These are phyloP conservation scores for Furcifer pardalis DNA, from an alignment of 2,797 vertebrate genomes.

Conservation along the genomic window DNA sequence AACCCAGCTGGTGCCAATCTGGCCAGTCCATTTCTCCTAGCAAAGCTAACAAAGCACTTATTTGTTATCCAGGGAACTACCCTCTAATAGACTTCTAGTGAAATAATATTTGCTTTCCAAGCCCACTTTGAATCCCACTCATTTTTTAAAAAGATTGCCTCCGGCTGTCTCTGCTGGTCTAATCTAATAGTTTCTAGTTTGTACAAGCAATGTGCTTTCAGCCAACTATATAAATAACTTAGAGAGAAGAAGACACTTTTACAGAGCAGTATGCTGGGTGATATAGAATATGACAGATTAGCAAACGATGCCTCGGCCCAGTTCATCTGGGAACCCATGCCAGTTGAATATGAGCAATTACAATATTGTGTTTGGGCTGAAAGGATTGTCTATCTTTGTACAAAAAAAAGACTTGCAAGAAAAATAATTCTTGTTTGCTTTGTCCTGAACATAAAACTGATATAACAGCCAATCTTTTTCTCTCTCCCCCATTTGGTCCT, in stretches of 20 bases:
- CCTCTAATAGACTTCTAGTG: constrained; percentile 83
- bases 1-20: constrained; percentile 79
- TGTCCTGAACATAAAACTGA: constrained; percentile 58
- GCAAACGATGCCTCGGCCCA: constrained; percentile 71
- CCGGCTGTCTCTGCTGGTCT: constrained; percentile 82
- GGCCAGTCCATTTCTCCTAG: constrained; percentile 72
- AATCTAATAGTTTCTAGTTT: constrained; percentile 88
- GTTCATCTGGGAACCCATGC: constrained; percentile 76
- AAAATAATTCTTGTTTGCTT: constrained; percentile 70
- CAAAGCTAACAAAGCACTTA: constrained; percentile 83
- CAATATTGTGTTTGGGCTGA: constrained; percentile 77
- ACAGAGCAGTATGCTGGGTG: constrained; percentile 64
- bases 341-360: constrained; percentile 76
- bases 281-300: constrained; percentile 81
- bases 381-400: constrained; percentile 73
- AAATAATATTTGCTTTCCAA: constrained; percentile 86
- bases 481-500: not conserved
- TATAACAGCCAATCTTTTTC: constrained; percentile 41
- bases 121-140: constrained; percentile 84
- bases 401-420: constrained; percentile 63
- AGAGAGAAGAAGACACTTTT: constrained; percentile 77
- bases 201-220: constrained; percentile 85
- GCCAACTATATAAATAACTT: constrained; percentile 83
- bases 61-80: constrained; percentile 78
- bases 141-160: constrained; percentile 85